Evolutionary conservation across 2,113 vertebrate genomes (phyloP), one percentile per base, ranked within the genome.

Genomic region (Boleophthalmus pectinirostris): DNA sequence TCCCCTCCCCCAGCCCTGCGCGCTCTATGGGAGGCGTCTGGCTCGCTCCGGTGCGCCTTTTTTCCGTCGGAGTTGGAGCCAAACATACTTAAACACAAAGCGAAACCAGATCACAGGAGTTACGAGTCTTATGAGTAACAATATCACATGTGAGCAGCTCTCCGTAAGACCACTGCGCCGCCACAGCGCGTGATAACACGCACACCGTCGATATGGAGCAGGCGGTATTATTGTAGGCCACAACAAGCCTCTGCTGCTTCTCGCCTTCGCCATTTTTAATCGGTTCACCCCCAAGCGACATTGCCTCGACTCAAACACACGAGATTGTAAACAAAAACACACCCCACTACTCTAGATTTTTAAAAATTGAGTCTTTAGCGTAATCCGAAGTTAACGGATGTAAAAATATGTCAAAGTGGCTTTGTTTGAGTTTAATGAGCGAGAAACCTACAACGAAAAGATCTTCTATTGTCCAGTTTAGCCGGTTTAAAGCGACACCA

Each of bases 391-490:
- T 35, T 38, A 10, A 35, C 23, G 1, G 25, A n/a, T 2, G 3
- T 1, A 12, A 64, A 43, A 43, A 1, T 13, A 5, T 29, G 29
- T 13, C 18, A 20, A 3, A n/a, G 2, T 12, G 9, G 18, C 12
- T 43, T 1, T 0, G 1, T 29, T 49, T 74, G 2, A 15, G 0
- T 11, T 45, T 0, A 64, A 1, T 4, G 14, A 4, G 1, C 1
- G 2, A 12, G 11, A 9, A 4, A 38, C 10, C 10, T 57, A 56
- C 29, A 63, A 58, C 25, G 15, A 16, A 6, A 18, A 20, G 20
- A 51, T 18, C 20, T 3, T 47, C 87, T 60, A 92, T 92, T 92
- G 91, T 92, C 88, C 91, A 80, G 78, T 83, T 85, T 81, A 7
- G 10, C 75, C 81, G 84, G 79, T 68, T 63, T 82, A 35, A 3